Percentiles rank a stretch among this genome's conserved stretches.
Evolutionary conservation across 2,113 vertebrate species (phyloP).

Genomic region (Uropsilus gracilis): DNA sequence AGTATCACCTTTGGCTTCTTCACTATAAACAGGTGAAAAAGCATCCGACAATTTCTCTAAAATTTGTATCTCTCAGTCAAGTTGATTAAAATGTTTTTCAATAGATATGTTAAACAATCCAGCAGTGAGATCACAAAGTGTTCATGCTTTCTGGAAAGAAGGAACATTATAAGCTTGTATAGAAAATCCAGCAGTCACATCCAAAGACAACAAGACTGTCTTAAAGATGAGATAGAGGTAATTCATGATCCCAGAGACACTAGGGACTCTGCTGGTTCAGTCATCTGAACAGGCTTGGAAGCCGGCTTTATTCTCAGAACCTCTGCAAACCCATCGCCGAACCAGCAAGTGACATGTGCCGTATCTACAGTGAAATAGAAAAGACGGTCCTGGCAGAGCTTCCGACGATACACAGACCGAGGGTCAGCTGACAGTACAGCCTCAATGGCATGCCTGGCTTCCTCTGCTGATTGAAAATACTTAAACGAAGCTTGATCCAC

Average conservation of each 20-base stretch:
- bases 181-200: background rate
- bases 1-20: background rate
- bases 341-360: constrained; percentile 92
- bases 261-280: background rate
- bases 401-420: constrained; percentile 91
- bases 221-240: background rate
- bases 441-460: constrained; percentile 87
- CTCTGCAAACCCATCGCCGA: constrained; percentile 91
- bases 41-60: background rate
- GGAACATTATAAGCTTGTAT: background rate
- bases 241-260: background rate
- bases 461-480: constrained; percentile 88
- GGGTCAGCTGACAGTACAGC: constrained; percentile 91
- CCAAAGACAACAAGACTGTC: background rate
- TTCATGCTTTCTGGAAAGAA: constrained; percentile 19
- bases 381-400: constrained; percentile 87
- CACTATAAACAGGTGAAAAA: background rate
- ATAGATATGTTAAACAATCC: constrained; percentile 22
- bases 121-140: background rate
- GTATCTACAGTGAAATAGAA: constrained; percentile 90
- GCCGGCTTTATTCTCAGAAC: constrained; percentile 86
- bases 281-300: background rate
- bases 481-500: constrained; percentile 81
- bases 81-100: constrained; percentile 64
- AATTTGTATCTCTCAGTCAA: background rate